A percentile compares a stretch with the other conserved stretches of the same genome.
Evolutionary conservation across 2,797 vertebrate species (phyloP).

Genomic region (Protosalanx chinensis): DNA sequence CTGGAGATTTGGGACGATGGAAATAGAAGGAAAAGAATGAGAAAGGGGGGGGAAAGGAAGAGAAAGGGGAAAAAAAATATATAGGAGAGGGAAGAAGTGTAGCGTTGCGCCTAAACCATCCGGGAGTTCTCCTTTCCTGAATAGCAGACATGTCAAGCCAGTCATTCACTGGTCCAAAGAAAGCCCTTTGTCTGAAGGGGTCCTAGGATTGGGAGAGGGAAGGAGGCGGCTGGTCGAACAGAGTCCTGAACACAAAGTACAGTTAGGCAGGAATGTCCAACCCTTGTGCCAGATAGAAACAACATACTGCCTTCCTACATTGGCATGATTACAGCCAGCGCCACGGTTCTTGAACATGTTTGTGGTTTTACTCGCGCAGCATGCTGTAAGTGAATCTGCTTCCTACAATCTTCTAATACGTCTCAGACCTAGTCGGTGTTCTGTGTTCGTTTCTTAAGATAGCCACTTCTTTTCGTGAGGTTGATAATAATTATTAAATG

Average conservation of each 20-base stretch:
- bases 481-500: background rate
- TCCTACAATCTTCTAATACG: no score
- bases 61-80: constrained; percentile 20
- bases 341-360: background rate
- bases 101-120: constrained; percentile 46
- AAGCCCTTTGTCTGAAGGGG: constrained; percentile 42
- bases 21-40: constrained; percentile 25
- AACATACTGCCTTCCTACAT: background rate
- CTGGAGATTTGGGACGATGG: constrained; percentile 44
- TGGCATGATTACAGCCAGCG: background rate
- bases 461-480: background rate
- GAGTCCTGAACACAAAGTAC: constrained; percentile 37
- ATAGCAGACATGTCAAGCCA: constrained; percentile 55
- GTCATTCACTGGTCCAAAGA: constrained; percentile 52
- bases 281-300: constrained; percentile 30
- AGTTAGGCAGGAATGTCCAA: constrained; percentile 31
- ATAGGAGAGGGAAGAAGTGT: constrained; percentile 46
- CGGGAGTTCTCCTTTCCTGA: constrained; percentile 52
- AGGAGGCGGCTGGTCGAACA: constrained; percentile 21
- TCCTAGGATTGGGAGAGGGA: constrained; percentile 29
- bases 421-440: no score
- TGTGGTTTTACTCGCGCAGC: background rate
- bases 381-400: background rate
- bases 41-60: constrained; percentile 15
- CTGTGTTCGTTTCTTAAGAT: background rate